These are phyloP conservation scores for Falco naumanni DNA, from an alignment of 2,797 vertebrate species.

Conservation along the genomic window DNA sequence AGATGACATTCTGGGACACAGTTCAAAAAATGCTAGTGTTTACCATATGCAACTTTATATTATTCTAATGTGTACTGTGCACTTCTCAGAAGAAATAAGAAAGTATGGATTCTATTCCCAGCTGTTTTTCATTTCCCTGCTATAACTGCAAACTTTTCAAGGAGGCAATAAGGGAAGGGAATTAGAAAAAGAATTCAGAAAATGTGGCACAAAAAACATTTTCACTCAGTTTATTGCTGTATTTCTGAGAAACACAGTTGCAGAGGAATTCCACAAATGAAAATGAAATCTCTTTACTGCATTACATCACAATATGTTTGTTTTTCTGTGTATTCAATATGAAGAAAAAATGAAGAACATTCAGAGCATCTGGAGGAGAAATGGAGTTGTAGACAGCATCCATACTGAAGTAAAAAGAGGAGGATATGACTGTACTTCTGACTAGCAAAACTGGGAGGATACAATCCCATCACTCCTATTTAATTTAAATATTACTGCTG, in stretches of 20 bases:
- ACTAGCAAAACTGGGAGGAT: background rate
- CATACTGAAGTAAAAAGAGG: background rate
- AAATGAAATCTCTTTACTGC: background rate
- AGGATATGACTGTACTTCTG: background rate
- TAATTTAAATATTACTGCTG: background rate
- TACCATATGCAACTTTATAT: background rate
- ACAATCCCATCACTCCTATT: background rate
- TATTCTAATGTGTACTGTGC: background rate
- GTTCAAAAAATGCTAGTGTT: background rate
- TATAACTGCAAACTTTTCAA: background rate
- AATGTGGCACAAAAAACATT: background rate
- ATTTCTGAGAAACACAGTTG: conserved; percentile 12
- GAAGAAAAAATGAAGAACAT: background rate
- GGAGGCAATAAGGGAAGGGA: background rate
- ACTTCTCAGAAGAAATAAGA: background rate
- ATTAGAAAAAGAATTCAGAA: background rate
- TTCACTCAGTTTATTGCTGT: background rate
- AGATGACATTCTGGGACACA: background rate
- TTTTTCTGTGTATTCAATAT: background rate
- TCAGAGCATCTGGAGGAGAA: background rate
- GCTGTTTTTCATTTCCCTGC: background rate
- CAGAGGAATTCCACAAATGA: background rate
- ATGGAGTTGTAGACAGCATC: background rate
- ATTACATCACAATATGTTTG: background rate
- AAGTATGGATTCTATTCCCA: background rate